A percentile compares a stretch with the other conserved stretches of the same genome.
Conservation (phyloP, 53 echinoderm and acorn worm genomes). For the Echinarachnius parma region DNA sequence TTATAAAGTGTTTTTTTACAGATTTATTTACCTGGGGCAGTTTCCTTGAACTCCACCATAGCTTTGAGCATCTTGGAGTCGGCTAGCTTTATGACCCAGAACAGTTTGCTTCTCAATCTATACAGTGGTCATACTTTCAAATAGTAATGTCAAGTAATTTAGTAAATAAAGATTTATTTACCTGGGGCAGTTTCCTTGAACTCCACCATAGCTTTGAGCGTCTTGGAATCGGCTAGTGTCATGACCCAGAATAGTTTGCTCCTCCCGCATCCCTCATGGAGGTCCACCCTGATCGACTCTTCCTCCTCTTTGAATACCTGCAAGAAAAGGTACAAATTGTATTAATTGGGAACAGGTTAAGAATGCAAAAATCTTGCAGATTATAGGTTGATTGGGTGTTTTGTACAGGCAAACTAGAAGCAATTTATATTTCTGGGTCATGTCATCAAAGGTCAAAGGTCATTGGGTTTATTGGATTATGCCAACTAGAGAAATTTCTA, state of each 20-base stretch:
- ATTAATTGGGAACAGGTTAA: too few relatives aligned
- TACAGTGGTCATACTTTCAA: too few relatives aligned
- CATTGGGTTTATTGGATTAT: too few relatives aligned
- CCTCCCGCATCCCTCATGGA: constrained; percentile 96
- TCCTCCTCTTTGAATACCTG: constrained; percentile 99
- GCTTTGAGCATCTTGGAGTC: constrained; percentile 87
- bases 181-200: constrained; percentile 87
- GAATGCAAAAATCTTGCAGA: too few relatives aligned
- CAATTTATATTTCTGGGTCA: too few relatives aligned
- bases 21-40: constrained; percentile 66
- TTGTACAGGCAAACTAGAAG: too few relatives aligned
- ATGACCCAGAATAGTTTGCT: constrained; percentile 99
- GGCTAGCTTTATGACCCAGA: constrained; percentile 78
- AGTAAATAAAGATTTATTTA: too few relatives aligned
- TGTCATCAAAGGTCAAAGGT: too few relatives aligned
- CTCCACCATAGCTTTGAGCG: constrained; percentile 98
- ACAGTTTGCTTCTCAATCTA: constrained; percentile 81
- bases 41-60: constrained; percentile 85
- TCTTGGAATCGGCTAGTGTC: constrained; percentile 93
- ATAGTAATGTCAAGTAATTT: too few relatives aligned
- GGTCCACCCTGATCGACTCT: constrained; percentile 93
- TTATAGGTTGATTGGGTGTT: too few relatives aligned
- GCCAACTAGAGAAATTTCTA: too few relatives aligned
- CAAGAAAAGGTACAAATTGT: not conserved
- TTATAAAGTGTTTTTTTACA: too few relatives aligned